Evolutionary conservation across 2,797 vertebrate species (phyloP).

Genomic region (Heteromormyrus szaboi): DNA sequence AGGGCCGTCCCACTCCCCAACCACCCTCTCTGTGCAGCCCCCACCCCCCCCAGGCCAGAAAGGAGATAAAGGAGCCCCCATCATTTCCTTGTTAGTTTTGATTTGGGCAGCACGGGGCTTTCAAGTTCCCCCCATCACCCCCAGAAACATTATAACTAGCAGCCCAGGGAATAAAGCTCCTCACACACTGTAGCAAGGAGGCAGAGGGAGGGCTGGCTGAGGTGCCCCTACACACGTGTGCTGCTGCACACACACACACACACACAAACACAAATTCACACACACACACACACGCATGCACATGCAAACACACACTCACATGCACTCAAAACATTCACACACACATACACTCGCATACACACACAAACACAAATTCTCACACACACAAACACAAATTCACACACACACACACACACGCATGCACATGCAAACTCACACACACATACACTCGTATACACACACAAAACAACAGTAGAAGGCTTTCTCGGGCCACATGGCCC

Average conservation of each 20-base stretch:
- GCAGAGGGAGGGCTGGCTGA: conserved; percentile 37
- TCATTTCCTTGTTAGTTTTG: conserved; percentile 97
- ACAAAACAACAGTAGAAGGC: conserved; percentile 29
- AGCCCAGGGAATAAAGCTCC: conserved; percentile 80
- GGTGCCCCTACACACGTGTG: conserved; percentile 38
- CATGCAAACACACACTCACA: neutral
- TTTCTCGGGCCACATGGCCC: conserved; percentile 36
- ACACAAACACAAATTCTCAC: neutral
- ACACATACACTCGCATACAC: neutral
- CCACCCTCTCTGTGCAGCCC: conserved; percentile 23
- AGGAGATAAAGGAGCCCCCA: conserved; percentile 81
- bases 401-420: neutral
- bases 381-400: neutral
- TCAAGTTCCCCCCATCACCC: conserved; percentile 92
- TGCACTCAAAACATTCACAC: neutral
- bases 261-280: neutral
- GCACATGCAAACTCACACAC: neutral
- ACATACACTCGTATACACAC: neutral
- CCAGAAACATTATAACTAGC: conserved; percentile 98
- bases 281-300: neutral
- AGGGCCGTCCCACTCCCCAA: conserved; percentile 48
- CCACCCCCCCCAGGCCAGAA: conserved; percentile 65
- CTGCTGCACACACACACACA: neutral
- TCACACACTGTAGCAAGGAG: conserved; percentile 44
- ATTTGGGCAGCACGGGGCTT: conserved; percentile 87